Evolutionary conservation across 2,797 vertebrate genomes (phyloP).

Genomic region (Cyprinella venusta): DNA sequence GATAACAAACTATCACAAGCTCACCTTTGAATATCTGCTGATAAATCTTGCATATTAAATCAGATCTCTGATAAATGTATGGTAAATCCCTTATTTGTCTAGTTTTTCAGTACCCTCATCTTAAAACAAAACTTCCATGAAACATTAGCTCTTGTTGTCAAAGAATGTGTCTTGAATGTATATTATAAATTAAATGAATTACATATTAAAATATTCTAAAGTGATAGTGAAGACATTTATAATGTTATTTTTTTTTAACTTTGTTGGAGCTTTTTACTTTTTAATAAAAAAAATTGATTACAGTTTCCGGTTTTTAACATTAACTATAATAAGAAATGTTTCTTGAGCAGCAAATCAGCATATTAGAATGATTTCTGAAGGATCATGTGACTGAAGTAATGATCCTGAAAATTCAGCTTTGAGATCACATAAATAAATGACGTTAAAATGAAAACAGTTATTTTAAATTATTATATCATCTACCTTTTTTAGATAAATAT

Average conservation of each 20-base stretch:
- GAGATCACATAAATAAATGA: too few relatives aligned
- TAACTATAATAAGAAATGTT: background rate
- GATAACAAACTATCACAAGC: slow-evolving; percentile 25
- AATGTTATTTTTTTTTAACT: too few relatives aligned
- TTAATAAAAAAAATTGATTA: too few relatives aligned
- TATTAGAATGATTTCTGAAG: background rate
- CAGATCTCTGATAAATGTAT: background rate
- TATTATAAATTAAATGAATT: background rate
- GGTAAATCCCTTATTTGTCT: background rate
- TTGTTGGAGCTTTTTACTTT: too few relatives aligned
- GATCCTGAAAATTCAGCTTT: background rate
- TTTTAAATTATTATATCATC: too few relatives aligned
- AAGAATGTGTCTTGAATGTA: background rate
- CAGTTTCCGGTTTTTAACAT: too few relatives aligned
- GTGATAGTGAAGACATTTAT: too few relatives aligned
- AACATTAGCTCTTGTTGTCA: background rate
- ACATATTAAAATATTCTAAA: too few relatives aligned
- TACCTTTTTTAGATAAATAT: background rate
- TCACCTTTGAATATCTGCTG: slow-evolving; percentile 21
- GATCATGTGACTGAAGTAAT: background rate
- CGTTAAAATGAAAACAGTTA: too few relatives aligned
- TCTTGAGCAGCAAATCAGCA: background rate
- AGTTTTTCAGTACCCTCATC: background rate
- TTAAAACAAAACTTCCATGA: background rate
- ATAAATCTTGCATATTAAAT: background rate